phyloP scores from a whole-genome alignment of 2,113 vertebrate species.

The Cnemophilus loriae region DNA sequence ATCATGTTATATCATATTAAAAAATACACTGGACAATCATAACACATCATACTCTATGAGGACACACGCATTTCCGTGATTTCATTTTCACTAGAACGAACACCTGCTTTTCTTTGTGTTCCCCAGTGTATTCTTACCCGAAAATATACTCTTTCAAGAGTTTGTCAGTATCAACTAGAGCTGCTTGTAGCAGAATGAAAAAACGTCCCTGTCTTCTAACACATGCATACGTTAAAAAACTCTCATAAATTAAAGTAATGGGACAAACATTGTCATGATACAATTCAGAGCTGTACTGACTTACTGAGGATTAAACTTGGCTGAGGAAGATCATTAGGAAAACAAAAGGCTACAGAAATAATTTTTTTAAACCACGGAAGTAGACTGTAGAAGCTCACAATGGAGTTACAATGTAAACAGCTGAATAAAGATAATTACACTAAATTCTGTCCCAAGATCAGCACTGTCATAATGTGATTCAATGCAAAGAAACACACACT shows the following conservation, averaged over 20 bases:
- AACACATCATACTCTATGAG: background rate
- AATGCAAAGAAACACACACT: background rate
- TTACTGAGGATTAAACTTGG: conserved; percentile 1
- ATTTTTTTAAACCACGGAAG: background rate
- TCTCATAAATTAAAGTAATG: background rate
- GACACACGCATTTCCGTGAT: background rate
- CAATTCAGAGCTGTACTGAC: background rate
- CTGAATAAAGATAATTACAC: background rate
- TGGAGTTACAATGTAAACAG: background rate
- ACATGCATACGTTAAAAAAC: background rate
- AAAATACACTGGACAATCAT: background rate
- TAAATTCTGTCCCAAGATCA: background rate
- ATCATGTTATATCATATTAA: background rate
- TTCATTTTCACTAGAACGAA: background rate
- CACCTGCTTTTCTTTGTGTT: background rate
- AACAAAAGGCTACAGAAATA: background rate
- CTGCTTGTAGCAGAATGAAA: background rate
- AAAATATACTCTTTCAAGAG: background rate
- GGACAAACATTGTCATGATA: background rate
- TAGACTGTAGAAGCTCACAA: background rate
- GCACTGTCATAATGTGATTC: background rate
- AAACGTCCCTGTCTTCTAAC: background rate
- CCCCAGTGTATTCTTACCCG: background rate
- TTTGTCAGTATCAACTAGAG: background rate
- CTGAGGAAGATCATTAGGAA: background rate